Evolutionary conservation across 30 jellyfish, hydroid and myxozoan species (phyloP), one percentile per base, ranked within the genome.

Genomic region (Morbakka virulenta): DNA sequence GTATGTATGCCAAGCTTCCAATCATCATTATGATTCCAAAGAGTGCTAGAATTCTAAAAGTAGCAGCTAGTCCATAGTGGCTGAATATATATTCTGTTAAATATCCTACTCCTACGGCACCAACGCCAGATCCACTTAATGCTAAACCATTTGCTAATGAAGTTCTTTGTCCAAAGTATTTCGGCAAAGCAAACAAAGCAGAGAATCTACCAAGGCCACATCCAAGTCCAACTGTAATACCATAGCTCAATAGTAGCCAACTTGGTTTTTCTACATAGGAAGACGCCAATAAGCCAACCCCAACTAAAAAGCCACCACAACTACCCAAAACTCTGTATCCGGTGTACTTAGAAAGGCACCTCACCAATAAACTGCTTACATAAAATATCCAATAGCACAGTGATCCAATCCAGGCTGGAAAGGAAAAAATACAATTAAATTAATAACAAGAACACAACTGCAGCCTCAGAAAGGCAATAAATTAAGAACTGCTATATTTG

Each of bases 331-430:
- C 80, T 36, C 93, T 84, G 68, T 68, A 81, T 20, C 93, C 93
- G 71, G 71, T 1, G 34, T 74, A 85, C 61, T 80, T 80, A 67
- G 71, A 74, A 49, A 81, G 69, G 52, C 57, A 17, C 61, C 64
- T 81, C 85, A 81, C 85, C 2, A 81, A 28, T 23, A 67, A 41
- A 26, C 76, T 61, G 26, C 80, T 30, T 24, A 81, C 33, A 74
- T 72, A 81, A 74, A 79, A 70, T 20, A 27, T 28, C 64, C 83
- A 52, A 34, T 22, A 81, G n/a, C 85, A 74, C 32, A 67, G 68
- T 0, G 93, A 81, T 64, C 93, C 93, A 29, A 81, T 76, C 93
- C 93, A 81, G 1, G 93, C 93, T 81, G 72, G 2, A 67, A 67
- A 17, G 35, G 52, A 67, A 50, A 4, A 13, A 21, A 35, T 33